A percentile compares a stretch with the other conserved stretches of the same genome.
Conservation (phyloP, 2,797 vertebrate genomes). For the Malurus splendens region DNA sequence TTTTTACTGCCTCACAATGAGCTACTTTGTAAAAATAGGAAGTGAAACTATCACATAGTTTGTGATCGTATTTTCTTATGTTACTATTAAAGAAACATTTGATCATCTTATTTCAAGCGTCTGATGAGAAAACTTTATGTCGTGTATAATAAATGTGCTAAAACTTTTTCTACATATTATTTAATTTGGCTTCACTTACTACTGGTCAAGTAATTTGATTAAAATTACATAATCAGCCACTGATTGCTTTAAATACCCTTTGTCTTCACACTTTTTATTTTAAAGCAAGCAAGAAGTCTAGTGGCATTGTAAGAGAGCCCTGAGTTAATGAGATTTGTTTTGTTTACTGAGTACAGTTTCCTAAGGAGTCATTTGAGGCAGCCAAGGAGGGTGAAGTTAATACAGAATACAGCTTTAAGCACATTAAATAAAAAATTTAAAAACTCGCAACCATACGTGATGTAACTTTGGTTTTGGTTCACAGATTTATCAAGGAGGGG, state of each 20-base stretch:
- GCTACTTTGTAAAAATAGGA: background rate
- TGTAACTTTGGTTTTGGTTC: background rate
- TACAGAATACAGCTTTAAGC: background rate
- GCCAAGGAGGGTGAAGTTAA: background rate
- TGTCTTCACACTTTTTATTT: background rate
- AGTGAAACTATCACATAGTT: background rate
- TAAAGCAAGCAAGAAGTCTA: background rate
- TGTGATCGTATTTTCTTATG: background rate
- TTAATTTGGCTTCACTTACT: background rate
- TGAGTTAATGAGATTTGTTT: background rate
- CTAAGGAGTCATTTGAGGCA: background rate
- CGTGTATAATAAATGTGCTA: background rate
- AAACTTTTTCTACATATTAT: background rate
- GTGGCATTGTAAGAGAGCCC: background rate
- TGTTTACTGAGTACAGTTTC: background rate
- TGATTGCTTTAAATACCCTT: background rate
- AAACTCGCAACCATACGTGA: background rate
- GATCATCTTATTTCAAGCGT: background rate
- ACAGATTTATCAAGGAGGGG: background rate
- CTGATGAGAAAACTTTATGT: background rate
- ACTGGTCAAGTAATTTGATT: background rate
- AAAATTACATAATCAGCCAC: background rate
- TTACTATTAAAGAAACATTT: background rate
- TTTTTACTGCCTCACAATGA: background rate
- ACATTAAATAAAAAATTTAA: background rate